A percentile compares a stretch with the other conserved stretches of the same genome.
These are phyloP conservation scores for Plodia interpunctella DNA, from an alignment of 1,140 invertebrate species.

Conservation along the genomic window DNA sequence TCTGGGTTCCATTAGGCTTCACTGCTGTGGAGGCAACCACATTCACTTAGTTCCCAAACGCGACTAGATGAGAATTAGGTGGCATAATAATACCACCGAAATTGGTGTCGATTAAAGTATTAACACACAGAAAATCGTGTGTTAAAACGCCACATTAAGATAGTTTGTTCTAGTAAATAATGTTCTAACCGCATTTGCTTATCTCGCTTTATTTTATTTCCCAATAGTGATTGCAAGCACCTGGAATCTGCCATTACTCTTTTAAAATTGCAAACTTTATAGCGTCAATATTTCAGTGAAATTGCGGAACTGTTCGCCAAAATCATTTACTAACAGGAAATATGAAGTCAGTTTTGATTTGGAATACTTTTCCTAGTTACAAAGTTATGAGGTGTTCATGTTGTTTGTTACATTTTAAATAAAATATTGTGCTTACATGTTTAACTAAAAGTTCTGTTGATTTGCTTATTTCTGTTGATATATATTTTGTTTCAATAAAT, in stretches of 20 bases:
- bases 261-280: slow-evolving; percentile 53
- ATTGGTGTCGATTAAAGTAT: too few species aligned
- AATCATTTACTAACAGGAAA: slow-evolving; percentile 33
- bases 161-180: background rate
- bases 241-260: slow-evolving; percentile 46
- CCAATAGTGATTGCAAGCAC: slow-evolving; percentile 44
- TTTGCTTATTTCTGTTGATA: too few species aligned
- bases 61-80: too few species aligned
- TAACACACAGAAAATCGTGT: background rate
- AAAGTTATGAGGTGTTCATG: background rate
- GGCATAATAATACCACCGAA: too few species aligned
- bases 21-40: too few species aligned
- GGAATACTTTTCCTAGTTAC: background rate
- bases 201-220: slow-evolving; percentile 40
- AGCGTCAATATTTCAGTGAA: slow-evolving; percentile 44
- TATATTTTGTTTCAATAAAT: too few species aligned
- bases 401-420: background rate
- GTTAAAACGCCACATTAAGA: background rate
- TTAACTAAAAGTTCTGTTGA: too few species aligned
- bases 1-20: too few species aligned
- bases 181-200: slow-evolving; percentile 22
- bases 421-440: background rate
- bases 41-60: too few species aligned
- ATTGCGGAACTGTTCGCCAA: slow-evolving; percentile 33
- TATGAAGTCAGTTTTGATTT: slow-evolving; percentile 19